Base-by-base conservation (phyloP, 2,888 invertebrate genomes). In the Parnassius mnemosyne region DNA sequence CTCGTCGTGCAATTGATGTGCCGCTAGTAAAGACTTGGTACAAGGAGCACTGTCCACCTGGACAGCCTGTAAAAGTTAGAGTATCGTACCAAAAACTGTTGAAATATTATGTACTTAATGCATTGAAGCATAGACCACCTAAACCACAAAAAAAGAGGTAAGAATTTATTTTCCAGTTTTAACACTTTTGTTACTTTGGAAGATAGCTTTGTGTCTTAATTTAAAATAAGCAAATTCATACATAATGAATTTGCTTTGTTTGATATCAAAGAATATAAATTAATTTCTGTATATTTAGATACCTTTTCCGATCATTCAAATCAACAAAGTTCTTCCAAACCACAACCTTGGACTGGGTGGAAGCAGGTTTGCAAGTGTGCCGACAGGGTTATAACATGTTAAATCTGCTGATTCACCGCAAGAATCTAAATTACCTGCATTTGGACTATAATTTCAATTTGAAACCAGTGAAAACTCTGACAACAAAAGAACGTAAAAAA, bases 281-380 rank as follows among this genome's bases (percentile, higher is more conserved):
- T n/a, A n/a, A n/a, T 12, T 65, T 63, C 64, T 69, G 16, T 49
- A 12, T n/a, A 49, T 49, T 12, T 68, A 95, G 95, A 64, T 99
- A 99, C 79, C 91, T 99, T 53, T 99, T 99, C 94, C 95, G 99
- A 43, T 99, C 99, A 0, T 99, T 99, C 91, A 99, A 99, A 87
- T 97, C 99, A 0, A 99, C 99, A 0, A 99, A 99, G 87, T 99
- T 99, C 92, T 99, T 99, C 93, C 99, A 99, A 94, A 98, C 98
- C 0, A 99, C 99, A 0, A 98, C 98, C 0, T 91, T 99, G 71
- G 99, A 99, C 89, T 99, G 99, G 99, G 99, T 99, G 2, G 99
- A 99, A 88, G 99, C 98, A 11, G 99, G 99, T 5, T 89, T 99
- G 53, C 99, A 99, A 92, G 97, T 99, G 1, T 99, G 99, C 82